Evolutionary conservation across 2,113 vertebrate species (phyloP), one percentile per base, ranked within the genome.

Genomic region (Pterocles gutturalis): DNA sequence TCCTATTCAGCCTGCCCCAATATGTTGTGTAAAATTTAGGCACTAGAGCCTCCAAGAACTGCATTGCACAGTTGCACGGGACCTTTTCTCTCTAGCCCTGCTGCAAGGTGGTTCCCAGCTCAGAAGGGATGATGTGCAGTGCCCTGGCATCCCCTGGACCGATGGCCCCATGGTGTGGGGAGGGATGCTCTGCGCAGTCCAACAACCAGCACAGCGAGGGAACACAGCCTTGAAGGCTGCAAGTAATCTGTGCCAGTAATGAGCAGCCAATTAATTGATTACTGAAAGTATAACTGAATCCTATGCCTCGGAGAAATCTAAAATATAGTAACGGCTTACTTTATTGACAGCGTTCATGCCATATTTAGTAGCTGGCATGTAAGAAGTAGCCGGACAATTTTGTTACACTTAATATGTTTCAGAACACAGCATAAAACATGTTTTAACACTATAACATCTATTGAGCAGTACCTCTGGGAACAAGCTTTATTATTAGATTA

Each of bases 401-500:
- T 95, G 83, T 95, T 97, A 83, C 81, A 95, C 91, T 95, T 97
- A 97, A 97, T 97, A 97, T 84, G 81, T 96, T 96, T 94, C 89
- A 85, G 86, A 89, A 93, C 49, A 91, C 76, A 91, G 92, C 87
- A 94, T 96, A 97, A 96, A 96, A 93, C 96, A 96, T 97, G 91
- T 88, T 97, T 97, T 94, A 96, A 91, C 82, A 93, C 87, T 96
- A 67, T 97, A 96, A 92, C 96, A 97, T 97, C 95, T 98, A 95
- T 96, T 96, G 95, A 97, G 95, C 90, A 94, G 96, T 97, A 97
- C 98, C 97, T 97, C 87, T 90, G 98, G 98, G 98, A 98, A 97
- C 85, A 92, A 60, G 55, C 90, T 95, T 98, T 98, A 93, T 97
- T 98, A 98, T 98, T 98, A 98, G 98, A 98, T 98, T 98, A 98